phyloP scores from a whole-genome alignment of 2,113 vertebrate genomes.

The Triplophysa tibetana region DNA sequence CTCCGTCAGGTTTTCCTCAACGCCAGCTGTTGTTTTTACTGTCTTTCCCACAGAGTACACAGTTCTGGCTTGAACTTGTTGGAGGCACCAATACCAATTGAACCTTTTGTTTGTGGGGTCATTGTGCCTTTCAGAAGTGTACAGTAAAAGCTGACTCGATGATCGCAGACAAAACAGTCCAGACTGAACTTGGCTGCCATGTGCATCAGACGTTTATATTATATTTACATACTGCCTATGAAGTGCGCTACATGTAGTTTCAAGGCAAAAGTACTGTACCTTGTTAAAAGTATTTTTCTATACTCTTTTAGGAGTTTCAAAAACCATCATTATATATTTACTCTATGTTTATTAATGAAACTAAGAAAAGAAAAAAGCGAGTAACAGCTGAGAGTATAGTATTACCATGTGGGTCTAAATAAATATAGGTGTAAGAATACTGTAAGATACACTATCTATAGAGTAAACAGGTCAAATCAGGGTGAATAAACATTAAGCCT shows the following conservation, averaged over 20 bases:
- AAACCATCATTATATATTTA: too few species aligned
- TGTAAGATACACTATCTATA: slow-evolving; percentile 15
- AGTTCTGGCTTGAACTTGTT: slow-evolving; percentile 11
- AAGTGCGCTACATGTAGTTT: background rate
- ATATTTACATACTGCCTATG: background rate
- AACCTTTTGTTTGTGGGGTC: slow-evolving; percentile 24
- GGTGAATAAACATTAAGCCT: slow-evolving; percentile 16
- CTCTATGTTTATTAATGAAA: slow-evolving; percentile 12
- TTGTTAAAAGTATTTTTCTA: too few species aligned
- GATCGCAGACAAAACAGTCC: background rate
- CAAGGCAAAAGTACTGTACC: too few species aligned
- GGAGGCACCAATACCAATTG: slow-evolving; percentile 16
- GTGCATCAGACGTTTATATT: background rate
- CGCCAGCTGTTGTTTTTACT: slow-evolving; percentile 1
- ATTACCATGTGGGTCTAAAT: background rate
- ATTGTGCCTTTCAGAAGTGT: slow-evolving; percentile 26
- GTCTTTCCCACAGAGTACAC: slow-evolving; percentile 6
- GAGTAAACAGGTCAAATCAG: background rate
- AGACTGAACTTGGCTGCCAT: background rate
- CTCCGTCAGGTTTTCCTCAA: background rate
- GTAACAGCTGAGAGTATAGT: background rate
- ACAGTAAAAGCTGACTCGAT: slow-evolving; percentile 32
- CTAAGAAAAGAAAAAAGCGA: background rate
- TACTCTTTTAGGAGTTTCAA: background rate
- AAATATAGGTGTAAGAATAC: background rate